A percentile compares a stretch with the other conserved stretches of the same genome.
These are phyloP conservation scores for Myiotriccus ornatus DNA, from an alignment of 2,797 vertebrate species.

Conservation along the genomic window DNA sequence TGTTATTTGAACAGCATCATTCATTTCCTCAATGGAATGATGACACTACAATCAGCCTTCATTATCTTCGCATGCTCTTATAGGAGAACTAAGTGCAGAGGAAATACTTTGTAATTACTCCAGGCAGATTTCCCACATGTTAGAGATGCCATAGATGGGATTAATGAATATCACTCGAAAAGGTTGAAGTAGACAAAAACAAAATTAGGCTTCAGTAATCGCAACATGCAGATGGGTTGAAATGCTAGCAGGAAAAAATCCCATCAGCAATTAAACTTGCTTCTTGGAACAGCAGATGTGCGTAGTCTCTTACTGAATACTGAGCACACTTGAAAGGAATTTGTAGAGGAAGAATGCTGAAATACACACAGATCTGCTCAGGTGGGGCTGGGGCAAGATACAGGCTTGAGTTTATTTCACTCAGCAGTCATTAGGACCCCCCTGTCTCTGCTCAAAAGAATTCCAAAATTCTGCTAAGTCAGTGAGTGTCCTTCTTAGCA, in stretches of 20 bases:
- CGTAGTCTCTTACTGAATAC: slow-evolving; percentile 51
- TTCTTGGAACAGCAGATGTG: slow-evolving; percentile 76
- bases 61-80: slow-evolving; percentile 69
- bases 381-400: background rate
- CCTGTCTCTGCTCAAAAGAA: background rate
- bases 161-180: slow-evolving; percentile 74
- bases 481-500: background rate
- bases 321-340: slow-evolving; percentile 55
- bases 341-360: slow-evolving; percentile 16
- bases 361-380: background rate
- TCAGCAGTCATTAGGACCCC: background rate
- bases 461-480: background rate
- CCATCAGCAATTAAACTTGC: slow-evolving; percentile 76
- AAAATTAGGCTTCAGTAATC: slow-evolving; percentile 69
- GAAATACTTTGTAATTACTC: slow-evolving; percentile 72
- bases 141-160: slow-evolving; percentile 68
- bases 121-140: slow-evolving; percentile 71
- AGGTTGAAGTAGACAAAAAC: slow-evolving; percentile 68
- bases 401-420: background rate
- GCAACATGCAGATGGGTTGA: slow-evolving; percentile 70
- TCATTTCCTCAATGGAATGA: slow-evolving; percentile 57
- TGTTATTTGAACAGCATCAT: slow-evolving; percentile 63
- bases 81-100: slow-evolving; percentile 66
- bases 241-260: slow-evolving; percentile 66
- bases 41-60: slow-evolving; percentile 68